These are phyloP conservation scores for Amphibalanus amphitrite DNA, from an alignment of 1,140 invertebrate species.

Conservation along the genomic window DNA sequence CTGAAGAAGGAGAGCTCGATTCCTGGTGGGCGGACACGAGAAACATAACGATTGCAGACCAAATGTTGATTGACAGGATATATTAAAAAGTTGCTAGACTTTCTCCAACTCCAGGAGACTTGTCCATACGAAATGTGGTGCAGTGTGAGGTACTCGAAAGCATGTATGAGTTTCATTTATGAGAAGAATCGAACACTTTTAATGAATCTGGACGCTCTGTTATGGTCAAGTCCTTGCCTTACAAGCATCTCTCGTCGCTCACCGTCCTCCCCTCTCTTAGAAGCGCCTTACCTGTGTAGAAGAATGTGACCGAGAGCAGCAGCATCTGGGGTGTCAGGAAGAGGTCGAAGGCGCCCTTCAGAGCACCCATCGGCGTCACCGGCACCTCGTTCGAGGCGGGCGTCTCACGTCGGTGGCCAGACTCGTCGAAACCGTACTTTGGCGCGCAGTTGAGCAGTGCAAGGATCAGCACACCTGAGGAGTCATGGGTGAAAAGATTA, in stretches of 20 bases:
- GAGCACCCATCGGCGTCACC: conserved; percentile 43
- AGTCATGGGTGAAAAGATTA: too few relatives aligned
- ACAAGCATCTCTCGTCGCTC: neutral
- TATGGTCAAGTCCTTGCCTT: too few relatives aligned
- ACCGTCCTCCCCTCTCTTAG: too few relatives aligned
- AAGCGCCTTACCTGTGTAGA: conserved; percentile 54
- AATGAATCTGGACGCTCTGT: too few relatives aligned
- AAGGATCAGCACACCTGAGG: too few relatives aligned
- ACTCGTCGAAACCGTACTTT: too few relatives aligned
- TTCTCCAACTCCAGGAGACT: too few relatives aligned
- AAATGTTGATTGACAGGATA: neutral
- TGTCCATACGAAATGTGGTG: too few relatives aligned
- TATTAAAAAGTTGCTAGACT: neutral
- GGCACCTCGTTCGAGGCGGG: conserved; percentile 25
- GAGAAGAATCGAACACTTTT: too few relatives aligned
- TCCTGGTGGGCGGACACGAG: conserved; percentile 37
- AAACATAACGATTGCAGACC: conserved; percentile 1
- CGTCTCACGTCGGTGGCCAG: neutral
- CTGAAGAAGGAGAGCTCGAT: conserved; percentile 84
- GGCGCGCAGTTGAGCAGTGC: too few relatives aligned
- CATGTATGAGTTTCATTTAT: too few relatives aligned
- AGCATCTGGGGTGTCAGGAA: conserved; percentile 69
- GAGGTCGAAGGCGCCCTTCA: conserved; percentile 51
- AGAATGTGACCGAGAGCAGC: conserved; percentile 62
- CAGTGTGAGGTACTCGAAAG: neutral